phyloP scores from a whole-genome alignment of 2,888 invertebrate genomes.

The Branchipolynoe longqiensis region DNA sequence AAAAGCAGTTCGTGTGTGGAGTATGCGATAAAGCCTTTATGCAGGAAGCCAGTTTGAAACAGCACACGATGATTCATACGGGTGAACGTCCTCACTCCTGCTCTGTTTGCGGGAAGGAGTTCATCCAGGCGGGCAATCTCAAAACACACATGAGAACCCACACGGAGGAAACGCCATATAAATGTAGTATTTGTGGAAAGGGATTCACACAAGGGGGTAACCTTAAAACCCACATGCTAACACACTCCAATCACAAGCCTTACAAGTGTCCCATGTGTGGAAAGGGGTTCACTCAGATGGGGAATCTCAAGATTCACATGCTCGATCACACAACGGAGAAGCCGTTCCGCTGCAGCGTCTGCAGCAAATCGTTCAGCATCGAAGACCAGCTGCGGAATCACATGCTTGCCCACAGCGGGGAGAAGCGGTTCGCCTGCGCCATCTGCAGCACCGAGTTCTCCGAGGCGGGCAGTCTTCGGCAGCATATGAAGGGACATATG shows the following conservation, averaged over 20 bases:
- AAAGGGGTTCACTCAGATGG: slow-evolving; percentile 57
- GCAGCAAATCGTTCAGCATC: slow-evolving; percentile 56
- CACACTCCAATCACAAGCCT: slow-evolving; percentile 58
- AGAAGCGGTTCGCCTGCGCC: slow-evolving; percentile 63
- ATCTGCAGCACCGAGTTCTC: slow-evolving; percentile 62
- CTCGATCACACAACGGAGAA: slow-evolving; percentile 57
- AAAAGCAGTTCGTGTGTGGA: slow-evolving; percentile 47
- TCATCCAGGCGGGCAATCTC: slow-evolving; percentile 35
- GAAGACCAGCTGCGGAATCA: slow-evolving; percentile 57
- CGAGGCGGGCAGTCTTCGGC: slow-evolving; percentile 61
- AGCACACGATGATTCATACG: slow-evolving; percentile 44
- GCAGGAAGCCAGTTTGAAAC: slow-evolving; percentile 24
- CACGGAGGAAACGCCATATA: slow-evolving; percentile 59
- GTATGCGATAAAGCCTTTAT: slow-evolving; percentile 56
- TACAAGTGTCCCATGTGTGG: slow-evolving; percentile 58
- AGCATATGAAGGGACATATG: slow-evolving; percentile 56
- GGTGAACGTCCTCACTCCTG: slow-evolving; percentile 47
- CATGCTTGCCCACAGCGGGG: slow-evolving; percentile 56
- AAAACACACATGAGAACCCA: slow-evolving; percentile 46
- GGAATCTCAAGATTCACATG: slow-evolving; percentile 58
- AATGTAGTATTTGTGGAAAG: slow-evolving; percentile 60
- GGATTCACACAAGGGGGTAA: slow-evolving; percentile 58
- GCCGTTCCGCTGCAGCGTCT: slow-evolving; percentile 55
- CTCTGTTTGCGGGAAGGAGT: slow-evolving; percentile 56
- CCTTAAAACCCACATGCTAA: slow-evolving; percentile 58